These are phyloP conservation scores for Formica aserva DNA, from an alignment of 2,888 invertebrate species.

Conservation along the genomic window DNA sequence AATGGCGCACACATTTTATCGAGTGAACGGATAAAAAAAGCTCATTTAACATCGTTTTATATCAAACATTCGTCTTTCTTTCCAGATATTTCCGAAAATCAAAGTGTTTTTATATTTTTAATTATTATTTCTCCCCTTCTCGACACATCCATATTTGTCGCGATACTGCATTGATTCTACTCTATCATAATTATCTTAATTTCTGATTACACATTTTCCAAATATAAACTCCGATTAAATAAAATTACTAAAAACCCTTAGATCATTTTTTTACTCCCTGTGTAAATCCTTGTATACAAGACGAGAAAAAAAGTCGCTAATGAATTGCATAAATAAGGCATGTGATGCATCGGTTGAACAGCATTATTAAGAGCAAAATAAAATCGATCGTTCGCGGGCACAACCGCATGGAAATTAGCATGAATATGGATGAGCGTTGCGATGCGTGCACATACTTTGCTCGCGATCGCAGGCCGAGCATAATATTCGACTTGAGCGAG, in stretches of 20 bases:
- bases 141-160: not conserved
- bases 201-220: not conserved
- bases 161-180: not conserved
- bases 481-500: conserved; percentile 56
- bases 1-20: not conserved
- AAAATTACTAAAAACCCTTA: not conserved
- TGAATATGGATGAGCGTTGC: conserved; percentile 64
- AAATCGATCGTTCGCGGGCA: conserved; percentile 48
- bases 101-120: not conserved
- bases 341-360: not conserved
- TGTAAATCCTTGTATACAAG: not conserved
- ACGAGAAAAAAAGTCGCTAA: not conserved
- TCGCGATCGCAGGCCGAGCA: conserved; percentile 29
- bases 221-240: conserved; percentile 2
- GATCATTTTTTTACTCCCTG: not conserved
- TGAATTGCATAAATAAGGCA: conserved; percentile 14
- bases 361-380: conserved; percentile 40
- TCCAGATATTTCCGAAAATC: not conserved
- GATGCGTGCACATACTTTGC: conserved; percentile 22
- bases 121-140: not conserved
- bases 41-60: conserved; percentile 9
- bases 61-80: not conserved
- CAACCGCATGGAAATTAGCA: conserved; percentile 53
- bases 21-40: not conserved
- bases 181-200: not conserved